Conservation (phyloP, 2,888 invertebrate genomes). For the Pristionchus entomophagus region DNA sequence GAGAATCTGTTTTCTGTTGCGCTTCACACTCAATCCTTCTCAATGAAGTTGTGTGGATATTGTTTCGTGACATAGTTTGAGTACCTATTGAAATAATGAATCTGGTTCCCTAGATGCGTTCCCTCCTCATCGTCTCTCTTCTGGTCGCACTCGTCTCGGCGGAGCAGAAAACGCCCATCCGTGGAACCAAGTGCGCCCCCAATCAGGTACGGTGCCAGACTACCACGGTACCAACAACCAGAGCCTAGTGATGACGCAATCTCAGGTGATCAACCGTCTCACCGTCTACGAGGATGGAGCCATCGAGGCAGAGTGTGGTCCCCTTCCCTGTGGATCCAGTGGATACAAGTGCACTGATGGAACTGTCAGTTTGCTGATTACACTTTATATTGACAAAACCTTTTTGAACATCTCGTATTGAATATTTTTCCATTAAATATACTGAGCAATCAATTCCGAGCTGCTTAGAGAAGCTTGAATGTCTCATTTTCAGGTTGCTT, state of each 20-base stretch:
- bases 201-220: slow-evolving; percentile 59
- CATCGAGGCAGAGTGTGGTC: slow-evolving; percentile 75
- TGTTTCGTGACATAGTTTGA: background rate
- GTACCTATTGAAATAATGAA: background rate
- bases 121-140: background rate
- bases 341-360: slow-evolving; percentile 57
- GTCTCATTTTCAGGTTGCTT: slow-evolving; percentile 50
- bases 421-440: no score
- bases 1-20: background rate
- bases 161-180: slow-evolving; percentile 50
- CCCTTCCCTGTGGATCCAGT: slow-evolving; percentile 72
- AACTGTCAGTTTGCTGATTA: background rate
- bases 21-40: background rate
- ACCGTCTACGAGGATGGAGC: slow-evolving; percentile 75
- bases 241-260: no score
- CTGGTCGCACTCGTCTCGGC: slow-evolving; percentile 17
- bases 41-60: background rate
- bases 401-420: no score
- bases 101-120: slow-evolving; percentile 38
- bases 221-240: background rate
- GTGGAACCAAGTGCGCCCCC: slow-evolving; percentile 68
- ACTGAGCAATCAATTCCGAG: no score
- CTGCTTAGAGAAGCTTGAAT: background rate
- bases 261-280: slow-evolving; percentile 71
- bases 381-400: no score